Evolutionary conservation across 2,113 vertebrate species (phyloP).

Genomic region (Aplodontia rufa): DNA sequence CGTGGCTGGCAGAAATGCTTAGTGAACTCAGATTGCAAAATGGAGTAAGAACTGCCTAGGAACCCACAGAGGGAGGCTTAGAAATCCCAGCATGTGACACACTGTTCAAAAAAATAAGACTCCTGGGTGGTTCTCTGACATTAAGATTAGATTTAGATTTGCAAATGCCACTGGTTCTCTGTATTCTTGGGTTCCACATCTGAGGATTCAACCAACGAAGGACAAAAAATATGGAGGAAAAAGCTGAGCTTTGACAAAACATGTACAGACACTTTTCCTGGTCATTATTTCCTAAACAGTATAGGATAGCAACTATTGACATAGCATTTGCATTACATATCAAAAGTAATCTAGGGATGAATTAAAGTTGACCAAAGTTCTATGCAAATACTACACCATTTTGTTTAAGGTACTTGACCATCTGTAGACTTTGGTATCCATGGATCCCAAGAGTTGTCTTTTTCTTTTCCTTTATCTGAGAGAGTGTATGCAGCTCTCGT

Average conservation of each 20-base stretch:
- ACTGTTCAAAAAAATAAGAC: neutral
- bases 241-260: neutral
- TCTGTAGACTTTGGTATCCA: neutral
- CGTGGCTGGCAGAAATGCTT: neutral
- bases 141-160: neutral
- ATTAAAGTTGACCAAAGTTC: neutral
- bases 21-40: neutral
- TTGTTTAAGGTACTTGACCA: neutral
- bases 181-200: neutral
- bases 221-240: neutral
- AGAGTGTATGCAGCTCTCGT: neutral
- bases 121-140: neutral
- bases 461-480: neutral
- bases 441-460: neutral
- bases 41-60: rapidly evolving
- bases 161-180: neutral
- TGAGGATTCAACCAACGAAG: neutral
- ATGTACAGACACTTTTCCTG: neutral
- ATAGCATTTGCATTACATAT: neutral
- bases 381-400: neutral
- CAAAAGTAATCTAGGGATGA: neutral
- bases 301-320: neutral
- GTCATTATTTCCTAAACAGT: neutral
- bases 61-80: neutral
- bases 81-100: neutral